These are phyloP conservation scores for Phenganax subtilis DNA, from an alignment of 92 coral and sea anemone species.

Conservation along the genomic window DNA sequence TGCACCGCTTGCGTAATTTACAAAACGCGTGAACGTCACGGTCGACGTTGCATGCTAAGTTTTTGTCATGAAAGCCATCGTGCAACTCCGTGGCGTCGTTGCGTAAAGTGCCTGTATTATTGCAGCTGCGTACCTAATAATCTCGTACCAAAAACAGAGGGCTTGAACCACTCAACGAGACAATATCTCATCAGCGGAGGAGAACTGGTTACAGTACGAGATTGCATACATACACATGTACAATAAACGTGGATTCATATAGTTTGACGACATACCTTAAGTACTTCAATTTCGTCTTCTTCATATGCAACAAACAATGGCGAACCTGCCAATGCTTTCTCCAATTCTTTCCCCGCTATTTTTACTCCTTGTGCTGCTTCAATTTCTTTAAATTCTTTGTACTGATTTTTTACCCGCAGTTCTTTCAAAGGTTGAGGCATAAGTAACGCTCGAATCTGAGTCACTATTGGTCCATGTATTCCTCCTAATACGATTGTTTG, in stretches of 20 bases:
- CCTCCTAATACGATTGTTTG: constrained; percentile 89
- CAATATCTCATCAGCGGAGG: no score
- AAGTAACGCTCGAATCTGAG: constrained; percentile 90
- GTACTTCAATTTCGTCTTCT: constrained; percentile 78
- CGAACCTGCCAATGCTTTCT: constrained; percentile 92
- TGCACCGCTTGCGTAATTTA: no score
- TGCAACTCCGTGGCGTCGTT: no score
- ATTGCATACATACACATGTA: neutral
- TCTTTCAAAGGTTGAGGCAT: constrained; percentile 98
- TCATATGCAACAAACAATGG: constrained; percentile 85
- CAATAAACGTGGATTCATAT: neutral
- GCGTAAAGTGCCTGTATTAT: no score
- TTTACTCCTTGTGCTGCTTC: constrained; percentile 89
- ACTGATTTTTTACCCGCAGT: constrained; percentile 90
- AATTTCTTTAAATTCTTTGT: constrained; percentile 77
- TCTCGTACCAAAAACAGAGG: no score
- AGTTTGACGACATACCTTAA: constrained; percentile 54
- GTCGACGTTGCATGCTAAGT: no score
- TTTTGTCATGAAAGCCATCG: no score
- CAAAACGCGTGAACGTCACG: no score
- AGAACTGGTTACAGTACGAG: no score
- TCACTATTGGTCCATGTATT: constrained; percentile 93
- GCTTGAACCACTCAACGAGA: no score
- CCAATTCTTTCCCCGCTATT: constrained; percentile 90
- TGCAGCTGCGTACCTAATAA: no score